Conservation (phyloP, 2,888 invertebrate species). For the Andrena fulva region DNA sequence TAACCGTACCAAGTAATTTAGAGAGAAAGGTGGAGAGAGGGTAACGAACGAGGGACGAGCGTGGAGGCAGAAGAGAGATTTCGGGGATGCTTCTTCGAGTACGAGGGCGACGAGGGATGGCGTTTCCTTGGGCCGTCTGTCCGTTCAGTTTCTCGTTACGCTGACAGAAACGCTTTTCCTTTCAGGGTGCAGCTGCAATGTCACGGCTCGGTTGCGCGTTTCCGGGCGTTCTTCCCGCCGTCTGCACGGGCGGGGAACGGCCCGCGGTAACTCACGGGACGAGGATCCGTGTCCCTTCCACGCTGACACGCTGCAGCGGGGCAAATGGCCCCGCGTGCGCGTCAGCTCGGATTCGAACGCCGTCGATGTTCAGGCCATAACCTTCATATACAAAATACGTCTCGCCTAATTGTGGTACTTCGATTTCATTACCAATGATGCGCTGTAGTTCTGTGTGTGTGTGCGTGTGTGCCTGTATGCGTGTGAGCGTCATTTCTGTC, state of each 20-base stretch:
- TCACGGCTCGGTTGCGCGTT: conserved; percentile 8
- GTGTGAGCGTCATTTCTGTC: conserved; percentile 35
- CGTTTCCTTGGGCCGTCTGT: conserved; percentile 14
- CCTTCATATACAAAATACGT: conserved; percentile 50
- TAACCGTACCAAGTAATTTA: conserved; percentile 73
- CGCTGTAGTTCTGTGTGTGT: conserved; percentile 32
- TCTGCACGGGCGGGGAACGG: conserved; percentile 10
- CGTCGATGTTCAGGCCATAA: conserved; percentile 31
- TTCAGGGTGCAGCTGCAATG: conserved; percentile 6
- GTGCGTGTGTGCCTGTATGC: conserved; percentile 8
- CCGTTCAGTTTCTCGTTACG: conserved; percentile 8
- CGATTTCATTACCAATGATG: conserved; percentile 49
- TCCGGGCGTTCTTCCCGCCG: conserved; percentile 26
- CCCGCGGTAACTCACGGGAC: not conserved
- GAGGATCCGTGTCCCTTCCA: not conserved
- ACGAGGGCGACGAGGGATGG: conserved; percentile 41
- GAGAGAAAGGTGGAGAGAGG: conserved; percentile 51
- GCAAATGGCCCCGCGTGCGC: conserved; percentile 7
- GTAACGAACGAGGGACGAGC: conserved; percentile 39
- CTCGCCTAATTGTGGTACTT: conserved; percentile 57
- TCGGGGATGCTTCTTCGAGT: conserved; percentile 63
- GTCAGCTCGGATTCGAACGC: conserved; percentile 22
- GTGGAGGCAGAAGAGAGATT: conserved; percentile 54
- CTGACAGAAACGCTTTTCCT: not conserved
- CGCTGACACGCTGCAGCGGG: conserved; percentile 1